phyloP scores from a whole-genome alignment of 2,888 invertebrate genomes.

The Petrolisthes cinctipes region DNA sequence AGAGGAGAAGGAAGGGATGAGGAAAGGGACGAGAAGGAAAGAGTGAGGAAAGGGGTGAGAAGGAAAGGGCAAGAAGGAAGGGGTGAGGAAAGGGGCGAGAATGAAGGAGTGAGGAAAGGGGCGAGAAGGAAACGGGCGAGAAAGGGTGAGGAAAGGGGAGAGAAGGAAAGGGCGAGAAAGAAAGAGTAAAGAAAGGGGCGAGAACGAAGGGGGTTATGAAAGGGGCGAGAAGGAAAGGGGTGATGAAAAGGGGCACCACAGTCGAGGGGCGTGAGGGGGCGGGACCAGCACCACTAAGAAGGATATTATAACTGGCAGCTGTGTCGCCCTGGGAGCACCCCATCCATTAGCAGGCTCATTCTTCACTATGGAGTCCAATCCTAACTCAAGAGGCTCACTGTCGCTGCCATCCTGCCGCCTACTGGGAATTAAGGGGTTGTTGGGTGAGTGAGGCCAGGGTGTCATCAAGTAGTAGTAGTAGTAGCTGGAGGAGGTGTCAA shows the following conservation, averaged over 20 bases:
- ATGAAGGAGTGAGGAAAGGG: not conserved
- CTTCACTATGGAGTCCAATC: slow-evolving; percentile 39
- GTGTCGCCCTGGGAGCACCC: slow-evolving; percentile 40
- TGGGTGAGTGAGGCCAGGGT: not conserved
- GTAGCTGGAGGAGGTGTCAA: no score
- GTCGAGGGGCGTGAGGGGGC: not conserved
- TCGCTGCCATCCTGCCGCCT: not conserved
- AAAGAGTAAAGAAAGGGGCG: not conserved
- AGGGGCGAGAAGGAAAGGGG: not conserved
- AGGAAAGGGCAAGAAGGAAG: slow-evolving; percentile 4
- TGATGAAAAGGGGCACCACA: not conserved
- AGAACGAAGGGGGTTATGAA: not conserved
- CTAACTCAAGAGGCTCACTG: slow-evolving; percentile 4
- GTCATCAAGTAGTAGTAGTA: no score
- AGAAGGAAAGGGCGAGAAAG: not conserved
- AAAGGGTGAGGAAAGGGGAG: not conserved
- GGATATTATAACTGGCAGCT: slow-evolving; percentile 48
- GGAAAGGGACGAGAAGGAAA: not conserved
- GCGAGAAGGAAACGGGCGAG: not conserved
- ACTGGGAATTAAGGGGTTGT: not conserved
- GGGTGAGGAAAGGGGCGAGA: not conserved
- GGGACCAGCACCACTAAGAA: not conserved
- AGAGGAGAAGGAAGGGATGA: not conserved
- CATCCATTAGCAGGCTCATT: slow-evolving; percentile 43
- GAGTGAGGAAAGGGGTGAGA: not conserved